A percentile compares a stretch with the other conserved stretches of the same genome.
Conservation (phyloP, 1,140 invertebrate genomes). For the Euwallacea similis region DNA sequence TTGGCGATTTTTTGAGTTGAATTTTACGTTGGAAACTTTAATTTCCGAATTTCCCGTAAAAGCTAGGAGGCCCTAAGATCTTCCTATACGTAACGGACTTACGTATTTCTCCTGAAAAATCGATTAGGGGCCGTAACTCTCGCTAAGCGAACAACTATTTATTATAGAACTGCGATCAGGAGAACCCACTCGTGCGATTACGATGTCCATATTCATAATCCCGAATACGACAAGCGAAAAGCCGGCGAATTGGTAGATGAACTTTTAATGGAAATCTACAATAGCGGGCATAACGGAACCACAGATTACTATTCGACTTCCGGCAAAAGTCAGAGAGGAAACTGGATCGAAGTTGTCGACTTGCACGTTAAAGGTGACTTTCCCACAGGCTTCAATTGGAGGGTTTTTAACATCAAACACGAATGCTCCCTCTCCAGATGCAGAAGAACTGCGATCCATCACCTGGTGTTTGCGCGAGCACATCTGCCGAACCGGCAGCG, state of each 20-base stretch:
- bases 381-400: not conserved
- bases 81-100: too few species aligned
- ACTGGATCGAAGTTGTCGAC: constrained; percentile 38
- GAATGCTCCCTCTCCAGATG: constrained; percentile 21
- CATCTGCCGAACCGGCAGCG: constrained; percentile 35
- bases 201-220: constrained; percentile 5
- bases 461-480: constrained; percentile 31
- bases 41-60: too few species aligned
- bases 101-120: not conserved
- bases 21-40: too few species aligned
- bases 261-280: constrained; percentile 49
- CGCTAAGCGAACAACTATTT: not conserved
- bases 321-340: constrained; percentile 45
- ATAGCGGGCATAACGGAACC: constrained; percentile 35
- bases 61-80: too few species aligned
- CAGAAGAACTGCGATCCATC: constrained; percentile 29
- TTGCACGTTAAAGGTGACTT: constrained; percentile 44
- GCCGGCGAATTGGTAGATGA: constrained; percentile 47
- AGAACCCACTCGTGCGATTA: constrained; percentile 19
- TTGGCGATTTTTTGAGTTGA: too few species aligned
- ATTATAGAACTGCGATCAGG: not conserved
- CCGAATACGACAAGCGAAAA: constrained; percentile 41
- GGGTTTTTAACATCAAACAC: not conserved
- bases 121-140: not conserved
- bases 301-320: constrained; percentile 51